These are phyloP conservation scores for Panopea generosa DNA, from an alignment of 2,888 invertebrate species.

Conservation along the genomic window DNA sequence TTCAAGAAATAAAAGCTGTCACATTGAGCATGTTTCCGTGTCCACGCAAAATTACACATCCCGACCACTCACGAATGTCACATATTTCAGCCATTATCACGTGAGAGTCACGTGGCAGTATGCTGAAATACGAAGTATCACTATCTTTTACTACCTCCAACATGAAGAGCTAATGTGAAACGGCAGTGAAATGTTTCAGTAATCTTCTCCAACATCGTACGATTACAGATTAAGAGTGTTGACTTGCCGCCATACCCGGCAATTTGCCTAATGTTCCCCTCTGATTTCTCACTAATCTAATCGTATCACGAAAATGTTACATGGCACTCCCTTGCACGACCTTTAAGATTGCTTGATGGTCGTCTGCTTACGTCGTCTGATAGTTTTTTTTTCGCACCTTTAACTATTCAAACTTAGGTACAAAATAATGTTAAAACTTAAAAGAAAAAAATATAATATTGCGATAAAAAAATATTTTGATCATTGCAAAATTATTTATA, in stretches of 20 bases:
- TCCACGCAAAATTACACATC: no score
- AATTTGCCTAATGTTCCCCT: neutral
- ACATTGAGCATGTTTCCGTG: no score
- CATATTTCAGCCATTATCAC: neutral
- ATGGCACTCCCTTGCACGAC: neutral
- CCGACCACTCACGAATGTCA: no score
- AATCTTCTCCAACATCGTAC: slow-evolving; percentile 8
- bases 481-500: no score
- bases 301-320: neutral
- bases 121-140: neutral
- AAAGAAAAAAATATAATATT: no score
- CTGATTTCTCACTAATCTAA: neutral
- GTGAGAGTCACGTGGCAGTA: neutral
- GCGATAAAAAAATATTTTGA: no score
- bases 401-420: no score
- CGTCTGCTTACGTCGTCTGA: no score
- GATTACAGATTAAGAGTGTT: slow-evolving; percentile 1
- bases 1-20: no score
- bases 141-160: neutral
- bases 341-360: no score
- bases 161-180: neutral
- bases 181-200: neutral
- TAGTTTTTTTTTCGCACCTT: no score
- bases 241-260: slow-evolving; percentile 1
- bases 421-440: no score